Evolutionary conservation across 2,113 vertebrate genomes (phyloP).

Genomic region (Platysteira castanea): DNA sequence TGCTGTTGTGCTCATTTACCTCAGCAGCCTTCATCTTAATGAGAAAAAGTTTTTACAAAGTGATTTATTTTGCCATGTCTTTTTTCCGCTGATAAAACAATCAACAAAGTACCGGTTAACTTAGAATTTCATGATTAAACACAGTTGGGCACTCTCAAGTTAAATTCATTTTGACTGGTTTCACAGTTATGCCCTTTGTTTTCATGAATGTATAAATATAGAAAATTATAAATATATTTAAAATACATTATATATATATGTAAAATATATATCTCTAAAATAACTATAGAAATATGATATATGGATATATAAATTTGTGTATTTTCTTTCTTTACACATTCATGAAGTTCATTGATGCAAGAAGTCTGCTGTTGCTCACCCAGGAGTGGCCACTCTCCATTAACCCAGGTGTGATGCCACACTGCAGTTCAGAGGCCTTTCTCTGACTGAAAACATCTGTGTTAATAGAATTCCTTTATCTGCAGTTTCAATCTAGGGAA

Average conservation of each 20-base stretch:
- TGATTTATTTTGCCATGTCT: background rate
- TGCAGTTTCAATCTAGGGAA: background rate
- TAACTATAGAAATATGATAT: too few species aligned
- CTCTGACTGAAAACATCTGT: background rate
- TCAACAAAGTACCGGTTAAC: background rate
- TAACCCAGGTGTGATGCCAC: background rate
- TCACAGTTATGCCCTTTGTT: background rate
- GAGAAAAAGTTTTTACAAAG: background rate
- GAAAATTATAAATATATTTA: background rate
- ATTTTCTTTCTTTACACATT: background rate
- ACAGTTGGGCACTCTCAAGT: too few species aligned
- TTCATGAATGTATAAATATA: background rate
- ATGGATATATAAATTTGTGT: background rate
- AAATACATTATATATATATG: background rate
- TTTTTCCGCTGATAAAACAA: background rate
- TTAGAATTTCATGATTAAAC: background rate
- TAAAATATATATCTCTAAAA: background rate
- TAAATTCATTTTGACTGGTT: background rate
- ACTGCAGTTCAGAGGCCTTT: background rate
- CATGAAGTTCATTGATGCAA: background rate
- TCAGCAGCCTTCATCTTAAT: background rate
- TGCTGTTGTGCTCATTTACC: background rate
- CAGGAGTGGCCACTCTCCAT: background rate
- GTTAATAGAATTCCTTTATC: background rate
- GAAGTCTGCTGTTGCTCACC: background rate